Conservation (phyloP, 1,140 invertebrate species). For the Idris sp. region DNA sequence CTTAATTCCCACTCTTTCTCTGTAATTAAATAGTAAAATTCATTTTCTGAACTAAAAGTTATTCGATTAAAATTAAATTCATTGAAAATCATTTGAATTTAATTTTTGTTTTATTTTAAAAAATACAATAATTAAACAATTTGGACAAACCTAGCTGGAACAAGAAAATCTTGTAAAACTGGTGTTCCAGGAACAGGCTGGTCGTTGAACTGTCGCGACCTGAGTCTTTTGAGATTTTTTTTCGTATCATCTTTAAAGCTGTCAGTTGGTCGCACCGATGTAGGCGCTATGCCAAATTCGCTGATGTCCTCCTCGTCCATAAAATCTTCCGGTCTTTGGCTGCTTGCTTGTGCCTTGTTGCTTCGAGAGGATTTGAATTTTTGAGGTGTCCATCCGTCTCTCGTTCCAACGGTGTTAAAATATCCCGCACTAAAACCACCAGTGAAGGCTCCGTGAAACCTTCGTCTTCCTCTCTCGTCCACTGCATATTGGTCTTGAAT, state of each 20-base stretch:
- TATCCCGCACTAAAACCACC: conserved; percentile 99
- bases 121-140: conserved; percentile 7
- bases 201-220: conserved; percentile 76
- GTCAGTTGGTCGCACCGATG: conserved; percentile 86
- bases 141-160: conserved; percentile 82
- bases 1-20: conserved; percentile 91
- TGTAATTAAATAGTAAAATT: too few relatives aligned
- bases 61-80: too few relatives aligned
- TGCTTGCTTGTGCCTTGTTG: conserved; percentile 80
- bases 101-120: background rate
- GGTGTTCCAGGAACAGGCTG: conserved; percentile 89
- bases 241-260: conserved; percentile 82
- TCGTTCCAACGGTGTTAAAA: conserved; percentile 96
- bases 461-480: conserved; percentile 91
- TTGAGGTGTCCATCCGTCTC: conserved; percentile 96
- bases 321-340: conserved; percentile 92
- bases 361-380: conserved; percentile 93
- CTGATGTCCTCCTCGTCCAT: conserved; percentile 99
- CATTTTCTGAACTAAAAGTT: too few relatives aligned
- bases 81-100: too few relatives aligned
- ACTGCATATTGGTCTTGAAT: conserved; percentile 94
- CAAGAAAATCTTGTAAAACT: conserved; percentile 88
- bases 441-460: conserved; percentile 99
- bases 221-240: conserved; percentile 78
- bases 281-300: conserved; percentile 96